Evolutionary conservation across 2,888 invertebrate genomes (phyloP), one percentile per base, ranked within the genome.

Genomic region (Xestia sexstrigata): DNA sequence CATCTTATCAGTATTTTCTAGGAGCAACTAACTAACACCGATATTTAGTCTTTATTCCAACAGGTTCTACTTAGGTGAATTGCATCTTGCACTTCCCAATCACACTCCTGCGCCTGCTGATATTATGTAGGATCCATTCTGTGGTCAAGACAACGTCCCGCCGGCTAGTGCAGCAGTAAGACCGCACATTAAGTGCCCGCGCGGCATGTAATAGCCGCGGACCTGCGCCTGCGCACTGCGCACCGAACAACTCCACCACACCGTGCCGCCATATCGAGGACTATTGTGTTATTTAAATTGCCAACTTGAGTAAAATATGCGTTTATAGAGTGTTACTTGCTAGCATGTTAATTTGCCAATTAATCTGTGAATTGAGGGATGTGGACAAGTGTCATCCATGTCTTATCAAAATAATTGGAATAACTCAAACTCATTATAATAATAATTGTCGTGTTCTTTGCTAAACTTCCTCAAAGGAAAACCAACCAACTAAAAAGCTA

Each of bases 271-370:
- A 35, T 67, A 60, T 23, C 49, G 42, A 45, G 2, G 42, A 65
- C 70, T 67, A 65, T 77, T 83, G 70, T 69, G 52, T 76, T 77
- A 77, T 86, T 85, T 73, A 77, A 85, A 82, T 76, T 72, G 62
- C 55, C 69, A 74, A 67, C n/a, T n/a, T 26, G 35, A 11, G 35
- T 71, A 30, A 39, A 49, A 0, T 20, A 35, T 26, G 47, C 69
- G 26, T 58, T 49, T 66, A 35, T 55, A 60, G 39, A 60, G 23
- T 62, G 58, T 6, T 11, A 49, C 26, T 67, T 42, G 47, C 35
- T 45, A 15, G 63, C 26, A 26, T 68, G 30, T 49, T 74, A 58
- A 84, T 60, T 52, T 58, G 17, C 3, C 2, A 39, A 63, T 35
- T 26, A 11, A 11, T 11, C 23, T 60, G 26, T 11, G 13, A 47